These are phyloP conservation scores for Pectinophora gossypiella DNA, from an alignment of 1,140 invertebrate genomes.

Conservation along the genomic window DNA sequence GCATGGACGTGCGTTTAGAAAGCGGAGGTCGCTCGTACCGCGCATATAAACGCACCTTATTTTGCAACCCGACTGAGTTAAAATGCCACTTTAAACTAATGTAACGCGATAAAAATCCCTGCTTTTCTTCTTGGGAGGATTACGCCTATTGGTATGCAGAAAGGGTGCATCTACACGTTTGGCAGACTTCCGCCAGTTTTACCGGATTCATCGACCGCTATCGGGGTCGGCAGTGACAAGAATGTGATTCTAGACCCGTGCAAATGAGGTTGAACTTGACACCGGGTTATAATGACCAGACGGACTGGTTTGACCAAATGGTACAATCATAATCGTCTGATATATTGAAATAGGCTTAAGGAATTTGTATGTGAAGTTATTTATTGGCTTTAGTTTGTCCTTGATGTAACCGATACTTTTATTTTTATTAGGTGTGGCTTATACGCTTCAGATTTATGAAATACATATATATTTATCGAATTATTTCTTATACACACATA, in stretches of 20 bases:
- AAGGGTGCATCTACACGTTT: constrained; percentile 33
- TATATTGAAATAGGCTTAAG: too few species aligned
- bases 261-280: not conserved
- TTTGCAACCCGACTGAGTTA: constrained; percentile 25
- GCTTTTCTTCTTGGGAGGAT: constrained; percentile 18
- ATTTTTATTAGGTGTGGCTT: too few species aligned
- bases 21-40: constrained; percentile 29
- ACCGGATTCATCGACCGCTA: constrained; percentile 56
- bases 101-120: constrained; percentile 7
- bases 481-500: too few species aligned
- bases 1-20: constrained; percentile 39
- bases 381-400: too few species aligned
- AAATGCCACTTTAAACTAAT: constrained; percentile 9
- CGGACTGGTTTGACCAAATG: too few species aligned
- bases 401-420: too few species aligned
- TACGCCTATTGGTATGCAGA: constrained; percentile 48
- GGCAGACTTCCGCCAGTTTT: constrained; percentile 36
- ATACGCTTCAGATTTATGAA: too few species aligned
- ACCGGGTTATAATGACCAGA: not conserved
- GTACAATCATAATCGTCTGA: too few species aligned
- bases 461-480: too few species aligned
- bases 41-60: constrained; percentile 38
- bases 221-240: constrained; percentile 22
- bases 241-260: not conserved
- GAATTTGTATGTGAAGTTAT: too few species aligned